Percentiles rank a stretch among this genome's conserved stretches.
Conservation (phyloP, 2,888 invertebrate species). For the Merodon equestris region DNA sequence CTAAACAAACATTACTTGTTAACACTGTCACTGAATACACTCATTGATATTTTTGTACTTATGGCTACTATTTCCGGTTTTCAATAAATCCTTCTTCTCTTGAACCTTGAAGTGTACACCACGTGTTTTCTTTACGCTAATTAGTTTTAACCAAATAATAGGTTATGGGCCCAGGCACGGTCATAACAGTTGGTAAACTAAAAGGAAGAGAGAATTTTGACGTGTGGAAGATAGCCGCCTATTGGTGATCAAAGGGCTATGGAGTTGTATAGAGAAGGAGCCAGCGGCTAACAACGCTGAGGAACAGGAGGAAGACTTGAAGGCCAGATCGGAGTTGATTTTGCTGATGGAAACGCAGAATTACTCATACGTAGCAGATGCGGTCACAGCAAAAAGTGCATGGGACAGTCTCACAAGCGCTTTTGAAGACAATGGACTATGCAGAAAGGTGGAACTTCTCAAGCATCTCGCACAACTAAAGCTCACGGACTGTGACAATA, state of each 20-base stretch:
- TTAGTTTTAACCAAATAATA: background rate
- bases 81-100: too few species aligned
- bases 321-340: slow-evolving; percentile 64
- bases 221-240: slow-evolving; percentile 72
- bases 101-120: too few species aligned
- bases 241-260: slow-evolving; percentile 59
- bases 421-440: slow-evolving; percentile 64
- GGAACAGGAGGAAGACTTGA: slow-evolving; percentile 16
- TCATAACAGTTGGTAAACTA: slow-evolving; percentile 25
- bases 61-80: too few species aligned
- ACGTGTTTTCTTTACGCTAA: too few species aligned
- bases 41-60: too few species aligned
- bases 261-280: slow-evolving; percentile 25
- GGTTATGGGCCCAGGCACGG: slow-evolving; percentile 30
- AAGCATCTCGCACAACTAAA: slow-evolving; percentile 59
- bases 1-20: background rate
- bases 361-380: slow-evolving; percentile 63
- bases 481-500: slow-evolving; percentile 48
- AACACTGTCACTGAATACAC: too few species aligned
- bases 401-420: slow-evolving; percentile 61
- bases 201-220: slow-evolving; percentile 64
- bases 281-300: background rate
- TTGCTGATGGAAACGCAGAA: slow-evolving; percentile 63
- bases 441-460: slow-evolving; percentile 61
- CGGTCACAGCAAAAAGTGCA: slow-evolving; percentile 61